Conservation (phyloP, 1,140 invertebrate genomes). For the Centruroides sculpturatus region DNA sequence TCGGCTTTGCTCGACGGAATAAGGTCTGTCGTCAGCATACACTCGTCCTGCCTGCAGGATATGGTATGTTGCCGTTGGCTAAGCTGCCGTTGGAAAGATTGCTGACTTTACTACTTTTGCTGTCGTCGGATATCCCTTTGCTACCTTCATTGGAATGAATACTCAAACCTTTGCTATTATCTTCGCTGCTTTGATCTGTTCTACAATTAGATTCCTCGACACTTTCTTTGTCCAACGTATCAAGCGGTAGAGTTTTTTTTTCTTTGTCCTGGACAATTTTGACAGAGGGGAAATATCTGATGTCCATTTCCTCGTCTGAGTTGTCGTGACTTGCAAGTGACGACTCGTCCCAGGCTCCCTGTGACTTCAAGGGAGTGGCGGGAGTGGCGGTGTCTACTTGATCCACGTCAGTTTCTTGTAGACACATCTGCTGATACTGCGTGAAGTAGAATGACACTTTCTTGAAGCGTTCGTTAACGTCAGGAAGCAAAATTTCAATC, state of each 20-base stretch:
- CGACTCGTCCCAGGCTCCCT: background rate
- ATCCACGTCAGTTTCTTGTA: constrained; percentile 7
- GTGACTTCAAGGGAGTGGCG: constrained; percentile 12
- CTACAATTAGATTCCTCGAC: constrained; percentile 13
- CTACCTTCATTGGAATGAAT: constrained; percentile 24
- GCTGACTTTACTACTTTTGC: constrained; percentile 27
- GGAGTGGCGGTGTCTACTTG: constrained; percentile 13
- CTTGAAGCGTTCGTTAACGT: constrained; percentile 19
- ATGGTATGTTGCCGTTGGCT: constrained; percentile 28
- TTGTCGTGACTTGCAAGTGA: constrained; percentile 6
- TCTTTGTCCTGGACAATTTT: constrained; percentile 16
- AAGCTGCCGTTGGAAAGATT: constrained; percentile 32
- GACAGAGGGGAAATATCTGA: constrained; percentile 19
- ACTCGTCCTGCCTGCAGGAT: constrained; percentile 7
- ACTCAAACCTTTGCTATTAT: constrained; percentile 20
- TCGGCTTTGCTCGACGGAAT: no score
- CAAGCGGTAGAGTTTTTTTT: constrained; percentile 11
- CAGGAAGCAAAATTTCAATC: constrained; percentile 30
- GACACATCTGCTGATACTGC: constrained; percentile 39
- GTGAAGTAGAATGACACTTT: constrained; percentile 36
- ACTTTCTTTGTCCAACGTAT: constrained; percentile 14
- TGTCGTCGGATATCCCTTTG: constrained; percentile 10
- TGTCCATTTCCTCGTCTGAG: constrained; percentile 19
- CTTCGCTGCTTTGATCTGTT: constrained; percentile 9
- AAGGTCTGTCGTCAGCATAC: constrained; percentile 1